Evolutionary conservation across 2,113 vertebrate genomes (phyloP), one percentile per base, ranked within the genome.

Genomic region (Gallinago paraguaiae): DNA sequence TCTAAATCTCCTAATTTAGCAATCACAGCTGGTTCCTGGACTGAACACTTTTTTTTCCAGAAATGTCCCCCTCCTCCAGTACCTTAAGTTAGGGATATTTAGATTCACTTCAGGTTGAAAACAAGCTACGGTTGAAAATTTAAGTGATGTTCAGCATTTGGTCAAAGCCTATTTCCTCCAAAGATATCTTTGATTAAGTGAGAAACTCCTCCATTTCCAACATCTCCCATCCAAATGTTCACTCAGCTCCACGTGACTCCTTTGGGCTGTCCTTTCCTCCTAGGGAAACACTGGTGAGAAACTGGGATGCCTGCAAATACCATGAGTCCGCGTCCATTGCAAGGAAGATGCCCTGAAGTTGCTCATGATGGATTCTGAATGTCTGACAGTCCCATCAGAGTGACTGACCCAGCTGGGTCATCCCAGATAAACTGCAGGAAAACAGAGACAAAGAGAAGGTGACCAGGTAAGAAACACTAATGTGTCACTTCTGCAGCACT

Each of bases 1-100:
- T n/a, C 56, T 89, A 63, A 67, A 75, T 43, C 60, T 79, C 78
- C 37, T 68, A 18, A 84, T 72, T 88, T 79, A 94, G 65, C 43
- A 59, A 78, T 67, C 61, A 91, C 60, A 78, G 77, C 93, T 95
- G 77, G 51, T 60, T 87, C 57, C 54, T 81, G 65, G 51, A 63
- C 61, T 2, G 12, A 67, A n/a, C 13, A 23, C 4, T 54, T 63
- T 61, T 63, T 78, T 90, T 53, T 19, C 22, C 18, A 39, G 43
- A 59, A 71, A 46, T 6, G 0, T 78, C n/a, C 33, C 80, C 63
- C 68, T 90, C 33, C 57, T 69, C 30, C 74, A 64, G n/a, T 35
- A 68, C 78, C 70, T 91, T 28, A 33, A 83, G 3, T 43, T 54
- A 59, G 46, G 43, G 53, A 78, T 51, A 10, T 48, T 84, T 68